Evolutionary conservation across 2,113 vertebrate genomes (phyloP).

Genomic region (Corynorhinus townsendii): DNA sequence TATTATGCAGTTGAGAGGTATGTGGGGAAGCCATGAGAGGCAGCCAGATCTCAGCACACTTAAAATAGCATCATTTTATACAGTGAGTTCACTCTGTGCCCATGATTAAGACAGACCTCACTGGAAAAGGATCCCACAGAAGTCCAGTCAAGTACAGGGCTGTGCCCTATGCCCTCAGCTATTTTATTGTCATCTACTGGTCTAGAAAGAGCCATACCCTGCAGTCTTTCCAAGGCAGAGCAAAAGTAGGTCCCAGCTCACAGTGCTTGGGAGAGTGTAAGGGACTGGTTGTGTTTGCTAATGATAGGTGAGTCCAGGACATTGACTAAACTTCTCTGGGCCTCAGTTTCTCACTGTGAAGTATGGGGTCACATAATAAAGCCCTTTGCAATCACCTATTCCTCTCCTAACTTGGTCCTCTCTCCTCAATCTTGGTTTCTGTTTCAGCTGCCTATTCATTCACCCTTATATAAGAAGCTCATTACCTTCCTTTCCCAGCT

Average conservation of each 20-base stretch:
- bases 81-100: not conserved
- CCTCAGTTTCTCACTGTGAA: not conserved
- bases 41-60: slow-evolving; percentile 19
- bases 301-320: not conserved
- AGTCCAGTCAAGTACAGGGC: not conserved
- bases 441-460: not conserved
- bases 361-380: not conserved
- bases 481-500: not conserved
- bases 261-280: not conserved
- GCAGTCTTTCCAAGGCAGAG: not conserved
- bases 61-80: slow-evolving; percentile 22
- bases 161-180: not conserved
- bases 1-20: not conserved
- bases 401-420: not conserved
- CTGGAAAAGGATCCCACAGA: not conserved
- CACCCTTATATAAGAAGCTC: not conserved
- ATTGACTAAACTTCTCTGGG: not conserved
- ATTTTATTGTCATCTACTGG: not conserved
- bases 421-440: not conserved
- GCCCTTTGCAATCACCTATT: not conserved
- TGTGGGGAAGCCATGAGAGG: not conserved
- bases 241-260: not conserved
- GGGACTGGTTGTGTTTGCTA: not conserved
- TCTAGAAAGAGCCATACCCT: not conserved
- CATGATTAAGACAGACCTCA: not conserved